Conservation (phyloP, 2,797 vertebrate species). For the Dendrocincla fuliginosa region DNA sequence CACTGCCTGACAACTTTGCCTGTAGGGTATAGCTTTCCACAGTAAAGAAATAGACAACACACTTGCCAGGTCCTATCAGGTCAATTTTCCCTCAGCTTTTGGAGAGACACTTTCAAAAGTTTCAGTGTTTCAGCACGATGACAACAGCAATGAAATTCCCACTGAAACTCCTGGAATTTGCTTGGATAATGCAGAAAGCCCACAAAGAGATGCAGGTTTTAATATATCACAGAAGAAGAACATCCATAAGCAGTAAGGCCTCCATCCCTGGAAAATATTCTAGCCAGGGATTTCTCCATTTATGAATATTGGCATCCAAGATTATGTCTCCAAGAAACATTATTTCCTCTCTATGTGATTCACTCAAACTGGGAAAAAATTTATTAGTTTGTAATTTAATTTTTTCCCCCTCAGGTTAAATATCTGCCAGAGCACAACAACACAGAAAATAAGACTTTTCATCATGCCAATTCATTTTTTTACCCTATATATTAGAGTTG, state of each 20-base stretch:
- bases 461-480: neutral
- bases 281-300: neutral
- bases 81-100: neutral
- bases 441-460: neutral
- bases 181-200: neutral
- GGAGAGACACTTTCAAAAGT: neutral
- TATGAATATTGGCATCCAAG: neutral
- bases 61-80: neutral
- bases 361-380: neutral
- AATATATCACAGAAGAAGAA: neutral
- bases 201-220: neutral
- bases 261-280: neutral
- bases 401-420: neutral
- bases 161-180: neutral
- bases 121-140: neutral
- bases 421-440: neutral
- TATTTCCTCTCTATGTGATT: neutral
- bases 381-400: neutral
- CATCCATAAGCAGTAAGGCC: neutral
- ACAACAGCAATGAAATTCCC: neutral
- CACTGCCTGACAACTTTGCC: neutral
- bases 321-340: neutral
- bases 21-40: fast-evolving
- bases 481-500: neutral
- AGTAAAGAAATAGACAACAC: neutral